Evolutionary conservation across 2,113 vertebrate species (phyloP).

Genomic region (Scophthalmus maximus): DNA sequence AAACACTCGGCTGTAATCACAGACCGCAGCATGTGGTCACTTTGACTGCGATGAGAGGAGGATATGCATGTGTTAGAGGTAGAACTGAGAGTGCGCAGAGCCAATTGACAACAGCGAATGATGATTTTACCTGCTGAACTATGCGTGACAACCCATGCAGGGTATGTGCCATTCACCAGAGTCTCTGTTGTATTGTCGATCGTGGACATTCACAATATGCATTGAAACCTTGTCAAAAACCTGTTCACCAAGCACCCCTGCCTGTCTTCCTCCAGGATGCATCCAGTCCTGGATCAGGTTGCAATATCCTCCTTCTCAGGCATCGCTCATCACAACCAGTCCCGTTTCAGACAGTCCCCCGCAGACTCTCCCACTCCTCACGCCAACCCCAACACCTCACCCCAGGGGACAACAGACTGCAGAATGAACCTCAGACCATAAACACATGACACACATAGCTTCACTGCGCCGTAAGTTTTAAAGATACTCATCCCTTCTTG

Average conservation of each 20-base stretch:
- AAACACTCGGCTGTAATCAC: slow-evolving; percentile 78
- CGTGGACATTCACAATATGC: slow-evolving; percentile 25
- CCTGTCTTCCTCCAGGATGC: not conserved
- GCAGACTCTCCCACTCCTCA: not conserved
- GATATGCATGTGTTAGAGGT: slow-evolving; percentile 58
- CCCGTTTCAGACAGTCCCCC: not conserved
- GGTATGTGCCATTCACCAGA: too few species aligned
- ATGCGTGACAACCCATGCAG: not conserved
- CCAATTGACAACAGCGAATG: slow-evolving; percentile 41
- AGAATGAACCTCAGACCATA: too few species aligned
- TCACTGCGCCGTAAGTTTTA: not conserved
- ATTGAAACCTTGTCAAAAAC: slow-evolving; percentile 48
- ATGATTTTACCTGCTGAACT: slow-evolving; percentile 44
- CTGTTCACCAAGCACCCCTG: not conserved
- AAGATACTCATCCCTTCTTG: too few species aligned
- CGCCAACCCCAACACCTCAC: slow-evolving; percentile 21
- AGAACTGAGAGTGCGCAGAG: slow-evolving; percentile 28
- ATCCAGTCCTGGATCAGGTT: not conserved
- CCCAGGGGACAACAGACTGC: slow-evolving; percentile 65
- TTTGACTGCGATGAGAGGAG: slow-evolving; percentile 50
- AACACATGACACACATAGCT: slow-evolving; percentile 60
- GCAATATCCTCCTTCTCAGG: not conserved
- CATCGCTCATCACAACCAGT: not conserved
- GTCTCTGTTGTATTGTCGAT: slow-evolving; percentile 29
- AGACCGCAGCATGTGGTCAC: slow-evolving; percentile 52